Evolutionary conservation across 2,797 vertebrate genomes (phyloP), one percentile per base, ranked within the genome.

Genomic region (Acipenser transmontanus): DNA sequence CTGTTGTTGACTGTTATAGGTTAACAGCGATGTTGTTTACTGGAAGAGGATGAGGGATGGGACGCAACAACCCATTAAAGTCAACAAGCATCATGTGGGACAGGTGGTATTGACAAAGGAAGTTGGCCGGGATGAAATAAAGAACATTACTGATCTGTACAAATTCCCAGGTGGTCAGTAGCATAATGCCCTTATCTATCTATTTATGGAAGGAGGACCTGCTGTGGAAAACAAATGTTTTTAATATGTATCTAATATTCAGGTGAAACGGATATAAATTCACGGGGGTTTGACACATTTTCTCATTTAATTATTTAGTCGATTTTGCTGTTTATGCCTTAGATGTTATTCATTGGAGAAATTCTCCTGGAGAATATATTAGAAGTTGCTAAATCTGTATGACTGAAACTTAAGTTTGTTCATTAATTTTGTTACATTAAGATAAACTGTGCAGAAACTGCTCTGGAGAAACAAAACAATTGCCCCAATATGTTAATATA

Each of bases 11-110:
- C 64, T 8, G 70, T 82, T 70, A 0, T 74, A 98, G 97, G 91
- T 99, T 68, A 99, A 99, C 87, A 92, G 96, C 51, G 96, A 98
- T 56, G 82, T 98, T 74, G 78, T 99, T 72, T 99, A 93, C 77
- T 89, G 91, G 62, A 85, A 83, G 68, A 87, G 82, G 57, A 82
- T 75, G 12, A 93, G 80, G 72, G 92, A 95, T 0, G 95, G 95
- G 12, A 85, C 85, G 1, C 75, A 92, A 66, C 77, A 87, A 52
- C 73, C 87, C 1, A 84, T 90, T 70, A 78, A 70, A 9, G 80
- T 97, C 65, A 93, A 97, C 75, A 80, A 73, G 57, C 76, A 72
- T 63, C 92, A 92, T 0, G 67, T 97, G 8, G 96, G 96, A 13
- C 91, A 90, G 73, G 50, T 92, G 85, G 82, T 98, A 63, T 69